Evolutionary conservation across 2,797 vertebrate species (phyloP), one percentile per base, ranked within the genome.

Genomic region (Molossus molossus): DNA sequence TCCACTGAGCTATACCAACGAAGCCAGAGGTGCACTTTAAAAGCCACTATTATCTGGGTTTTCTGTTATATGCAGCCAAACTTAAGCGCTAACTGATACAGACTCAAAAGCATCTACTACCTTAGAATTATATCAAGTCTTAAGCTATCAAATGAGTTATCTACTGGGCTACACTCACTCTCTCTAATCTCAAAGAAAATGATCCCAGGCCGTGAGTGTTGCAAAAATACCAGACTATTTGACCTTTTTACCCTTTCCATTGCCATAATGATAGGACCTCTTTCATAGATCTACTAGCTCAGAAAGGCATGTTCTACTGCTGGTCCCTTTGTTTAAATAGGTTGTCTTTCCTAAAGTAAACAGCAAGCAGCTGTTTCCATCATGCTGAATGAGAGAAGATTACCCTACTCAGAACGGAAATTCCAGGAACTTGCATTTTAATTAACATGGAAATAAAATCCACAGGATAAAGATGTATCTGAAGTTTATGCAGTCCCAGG

Each of bases 391-490:
- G 80, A 96, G 98, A 98, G 94, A 92, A 97, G 98, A 98, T 98
- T 97, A 98, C 96, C 92, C 87, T 95, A 97, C 97, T 98, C 97
- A 97, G 91, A 97, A 98, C 81, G 87, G 94, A 98, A 98, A 98
- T 98, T 98, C 97, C 97, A 98, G 98, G 98, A 98, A 98, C 95
- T 97, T 98, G 90, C 93, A 33, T 98, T 97, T 97, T 98, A 98
- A 98, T 98, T 98, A 98, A 98, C 98, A 98, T 98, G 97, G 97
- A 98, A 98, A 98, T 98, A 87, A 97, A 98, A 98, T 98, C 97
- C 97, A 95, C 75, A 95, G 97, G 97, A 98, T 96, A 98, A 98
- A 98, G 98, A 98, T 91, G 88, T 94, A 94, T 94, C 90, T 97
- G 97, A 96, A 94, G 82, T 87, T 53, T 88, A 82, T 82, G 80